Evolutionary conservation across 2,888 invertebrate species (phyloP), one percentile per base, ranked within the genome.

Genomic region (Mimumesa dahlbomi): DNA sequence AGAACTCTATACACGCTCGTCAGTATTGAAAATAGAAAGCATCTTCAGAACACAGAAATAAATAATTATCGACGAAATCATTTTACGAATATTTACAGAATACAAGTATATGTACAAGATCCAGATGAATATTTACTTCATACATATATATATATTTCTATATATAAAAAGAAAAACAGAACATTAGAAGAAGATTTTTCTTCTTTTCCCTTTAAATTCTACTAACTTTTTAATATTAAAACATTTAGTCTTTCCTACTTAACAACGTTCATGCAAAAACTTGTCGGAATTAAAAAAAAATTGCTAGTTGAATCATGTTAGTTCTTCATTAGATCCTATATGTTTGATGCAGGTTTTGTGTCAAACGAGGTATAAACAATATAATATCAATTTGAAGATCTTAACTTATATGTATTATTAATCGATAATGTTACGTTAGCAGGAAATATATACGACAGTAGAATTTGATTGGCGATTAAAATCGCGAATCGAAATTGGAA

Each of bases 11-110:
- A 34, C 34, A 25, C 13, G 48, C 25, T 56, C 25, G 7, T 13
- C 36, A 25, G 29, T 61, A 67, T 67, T 48, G 52, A 53, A 73
- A 73, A 56, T 59, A 73, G 34, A 73, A 67, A 61, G 36, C 31
- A 74, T 40, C 29, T 71, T 70, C 56, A 56, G 42, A 63, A 70
- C 58, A 68, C 42, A 53, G 18, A 68, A 53, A 68, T 53, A 68
- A 68, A 68, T 68, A 68, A n/a, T 40, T 16, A 40, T 68, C 9
- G 1, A 49, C 40, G 29, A 36, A 67, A 67, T 50, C 18, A 58
- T 58, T 52, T 52, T 46, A 31, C 13, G 36, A 68, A 50, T 66
- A 68, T 68, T 68, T 68, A 68, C 67, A 67, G 49, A 22, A 66
- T 66, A 50, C 49, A 66, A 56, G 40, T 42, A 59, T 52, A 65